These are phyloP conservation scores for Eucera pruinosa DNA, from an alignment of 2,888 invertebrate species.

Conservation along the genomic window DNA sequence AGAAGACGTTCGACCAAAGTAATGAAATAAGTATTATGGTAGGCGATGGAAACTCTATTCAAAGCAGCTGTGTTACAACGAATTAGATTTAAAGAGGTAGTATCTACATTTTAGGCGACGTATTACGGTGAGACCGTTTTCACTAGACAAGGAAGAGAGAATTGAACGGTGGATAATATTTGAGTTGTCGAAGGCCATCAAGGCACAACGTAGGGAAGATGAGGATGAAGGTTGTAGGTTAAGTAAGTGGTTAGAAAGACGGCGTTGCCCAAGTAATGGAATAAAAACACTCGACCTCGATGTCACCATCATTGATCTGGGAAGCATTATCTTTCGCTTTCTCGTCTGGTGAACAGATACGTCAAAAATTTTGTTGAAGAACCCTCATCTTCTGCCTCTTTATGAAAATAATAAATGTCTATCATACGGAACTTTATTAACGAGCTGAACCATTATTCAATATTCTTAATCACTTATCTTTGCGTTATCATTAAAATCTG, in stretches of 20 bases:
- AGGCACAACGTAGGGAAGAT: constrained; percentile 55
- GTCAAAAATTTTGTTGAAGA: constrained; percentile 53
- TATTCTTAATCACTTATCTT: background rate
- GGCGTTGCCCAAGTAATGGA: constrained; percentile 78
- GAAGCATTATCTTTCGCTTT: constrained; percentile 56
- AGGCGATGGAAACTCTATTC: constrained; percentile 31
- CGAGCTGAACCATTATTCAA: background rate
- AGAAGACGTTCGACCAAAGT: background rate
- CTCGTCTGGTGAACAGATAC: constrained; percentile 32
- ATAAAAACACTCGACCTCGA: constrained; percentile 83
- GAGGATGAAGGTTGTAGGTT: constrained; percentile 73
- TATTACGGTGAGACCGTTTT: constrained; percentile 40
- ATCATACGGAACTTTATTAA: constrained; percentile 15
- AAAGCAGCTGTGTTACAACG: constrained; percentile 35
- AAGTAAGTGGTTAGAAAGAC: constrained; percentile 82
- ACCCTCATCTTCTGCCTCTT: constrained; percentile 20
- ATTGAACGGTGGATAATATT: constrained; percentile 79
- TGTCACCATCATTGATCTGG: constrained; percentile 67
- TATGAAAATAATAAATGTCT: constrained; percentile 34
- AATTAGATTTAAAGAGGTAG: constrained; percentile 57
- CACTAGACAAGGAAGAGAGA: constrained; percentile 28
- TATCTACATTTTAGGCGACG: constrained; percentile 41
- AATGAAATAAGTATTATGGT: constrained; percentile 13
- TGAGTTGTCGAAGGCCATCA: constrained; percentile 79
- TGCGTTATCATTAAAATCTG: too few relatives aligned